These are phyloP conservation scores for Ypsolopha sequella DNA, from an alignment of 2,888 invertebrate genomes.

Conservation along the genomic window DNA sequence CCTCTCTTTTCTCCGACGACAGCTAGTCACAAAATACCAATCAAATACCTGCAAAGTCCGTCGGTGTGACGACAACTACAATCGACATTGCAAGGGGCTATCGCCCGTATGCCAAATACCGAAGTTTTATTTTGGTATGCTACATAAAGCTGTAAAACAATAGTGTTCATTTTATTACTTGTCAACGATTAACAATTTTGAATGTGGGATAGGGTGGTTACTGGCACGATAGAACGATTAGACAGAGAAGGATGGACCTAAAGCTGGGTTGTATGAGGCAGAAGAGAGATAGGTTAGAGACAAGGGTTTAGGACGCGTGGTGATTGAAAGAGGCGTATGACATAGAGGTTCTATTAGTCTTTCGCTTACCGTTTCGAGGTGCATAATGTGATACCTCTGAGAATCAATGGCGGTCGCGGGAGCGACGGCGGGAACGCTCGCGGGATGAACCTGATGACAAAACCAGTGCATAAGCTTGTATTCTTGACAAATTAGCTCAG, in stretches of 20 bases:
- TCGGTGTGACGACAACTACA: conserved; percentile 66
- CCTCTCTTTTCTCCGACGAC: conserved; percentile 16
- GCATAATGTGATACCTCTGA: conserved; percentile 69
- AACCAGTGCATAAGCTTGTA: background rate
- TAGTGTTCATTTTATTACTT: conserved; percentile 62
- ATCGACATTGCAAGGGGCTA: conserved; percentile 57
- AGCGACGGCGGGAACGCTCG: conserved; percentile 54
- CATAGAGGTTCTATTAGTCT: conserved; percentile 13
- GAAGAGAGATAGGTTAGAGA: conserved; percentile 2
- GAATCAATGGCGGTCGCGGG: conserved; percentile 58
- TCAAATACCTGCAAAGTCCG: conserved; percentile 68
- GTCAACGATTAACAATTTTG: conserved; percentile 5
- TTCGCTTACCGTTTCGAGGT: conserved; percentile 59
- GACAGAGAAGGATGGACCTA: conserved; percentile 5
- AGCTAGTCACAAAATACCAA: conserved; percentile 65
- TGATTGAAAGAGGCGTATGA: conserved; percentile 9
- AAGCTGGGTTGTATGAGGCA: background rate
- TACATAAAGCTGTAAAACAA: conserved; percentile 66
- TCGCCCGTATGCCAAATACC: conserved; percentile 62
- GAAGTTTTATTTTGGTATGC: conserved; percentile 58
- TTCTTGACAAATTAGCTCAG: too few relatives aligned
- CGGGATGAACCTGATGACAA: conserved; percentile 37
- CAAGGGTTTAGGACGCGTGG: conserved; percentile 8
- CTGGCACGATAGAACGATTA: background rate
- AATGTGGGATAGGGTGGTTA: conserved; percentile 14